Base-by-base conservation (phyloP, 2,113 vertebrate genomes). In the Ceyx melanurus region DNA sequence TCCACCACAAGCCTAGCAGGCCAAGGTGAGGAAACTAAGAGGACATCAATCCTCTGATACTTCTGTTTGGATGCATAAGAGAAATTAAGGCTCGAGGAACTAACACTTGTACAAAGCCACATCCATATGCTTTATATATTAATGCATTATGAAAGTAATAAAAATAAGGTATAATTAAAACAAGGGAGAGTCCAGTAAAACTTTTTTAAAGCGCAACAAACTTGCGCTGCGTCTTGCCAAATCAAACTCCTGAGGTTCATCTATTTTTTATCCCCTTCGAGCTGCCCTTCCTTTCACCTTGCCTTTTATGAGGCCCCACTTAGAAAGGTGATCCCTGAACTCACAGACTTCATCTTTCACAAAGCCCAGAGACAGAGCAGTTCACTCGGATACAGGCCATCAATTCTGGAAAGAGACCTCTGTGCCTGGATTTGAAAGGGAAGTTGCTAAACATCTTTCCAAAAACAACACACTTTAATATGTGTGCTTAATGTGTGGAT, bases 271-370 rank as follows among this genome's bases (percentile, higher is more conserved):
- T 3, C 43, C 28, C n/a, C 46, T 92, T 61, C n/a, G 20, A 60
- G 72, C 66, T 96, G 95, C 88, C 95, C 95, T 96, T 94, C 91
- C 94, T 95, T 94, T 96, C 89, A 94, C 96, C 91, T 94, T 86
- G 60, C 60, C 75, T 94, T 96, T 92, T 71, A 88, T 3, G 82
- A 93, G 96, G 91, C 92, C 90, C 75, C 82, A 45, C 53, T 88
- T 65, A 33, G 94, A 83, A 92, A 95, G 73, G 87, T 23, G 79
- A 95, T 89, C 91, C 72, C 85, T 89, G 85, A 89, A 94, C 89
- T 82, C 88, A 57, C 84, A 85, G 79, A 19, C 78, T 66, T 11
- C 11, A 42, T 23, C 78, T 92, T 82, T 93, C 93, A 89, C 56
- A 62, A 42, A 95, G 82, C 76, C 68, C 75, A 90, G 73, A 83